phyloP scores from a whole-genome alignment of 2,113 vertebrate genomes.

The Melanotaenia duboulayi region DNA sequence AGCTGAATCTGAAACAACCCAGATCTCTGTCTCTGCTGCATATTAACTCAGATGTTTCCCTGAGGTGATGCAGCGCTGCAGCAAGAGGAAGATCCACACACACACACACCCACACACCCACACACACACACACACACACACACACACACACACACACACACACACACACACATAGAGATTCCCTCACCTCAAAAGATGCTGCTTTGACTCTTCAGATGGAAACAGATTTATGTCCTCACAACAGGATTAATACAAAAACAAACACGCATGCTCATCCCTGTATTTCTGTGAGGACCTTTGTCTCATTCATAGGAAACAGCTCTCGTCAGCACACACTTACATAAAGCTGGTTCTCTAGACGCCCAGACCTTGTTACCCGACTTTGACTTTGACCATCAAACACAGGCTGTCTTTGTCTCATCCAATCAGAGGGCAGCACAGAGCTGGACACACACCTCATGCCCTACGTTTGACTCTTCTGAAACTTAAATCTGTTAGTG shows the following conservation, averaged over 20 bases:
- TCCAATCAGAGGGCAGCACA: constrained; percentile 26
- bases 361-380: constrained; percentile 2
- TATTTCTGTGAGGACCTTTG: too few relatives aligned
- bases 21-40: constrained; percentile 26
- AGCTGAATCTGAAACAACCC: constrained; percentile 51
- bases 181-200: too few relatives aligned
- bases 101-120: background rate
- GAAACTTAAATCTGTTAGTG: background rate
- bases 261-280: too few relatives aligned
- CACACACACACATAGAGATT: background rate
- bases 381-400: constrained; percentile 46
- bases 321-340: background rate
- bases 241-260: too few relatives aligned
- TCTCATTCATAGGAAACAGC: too few relatives aligned
- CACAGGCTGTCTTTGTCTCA: background rate
- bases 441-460: constrained; percentile 20
- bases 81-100: constrained; percentile 1
- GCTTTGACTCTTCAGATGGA: too few relatives aligned
- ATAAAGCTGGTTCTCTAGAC: background rate
- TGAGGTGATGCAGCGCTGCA: constrained; percentile 41
- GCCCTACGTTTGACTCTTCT: background rate
- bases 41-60: constrained; percentile 59
- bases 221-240: too few relatives aligned
- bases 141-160: constrained; percentile 13
- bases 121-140: background rate